These are phyloP conservation scores for Amiota mariae DNA, from an alignment of 2,888 invertebrate genomes.

Conservation along the genomic window DNA sequence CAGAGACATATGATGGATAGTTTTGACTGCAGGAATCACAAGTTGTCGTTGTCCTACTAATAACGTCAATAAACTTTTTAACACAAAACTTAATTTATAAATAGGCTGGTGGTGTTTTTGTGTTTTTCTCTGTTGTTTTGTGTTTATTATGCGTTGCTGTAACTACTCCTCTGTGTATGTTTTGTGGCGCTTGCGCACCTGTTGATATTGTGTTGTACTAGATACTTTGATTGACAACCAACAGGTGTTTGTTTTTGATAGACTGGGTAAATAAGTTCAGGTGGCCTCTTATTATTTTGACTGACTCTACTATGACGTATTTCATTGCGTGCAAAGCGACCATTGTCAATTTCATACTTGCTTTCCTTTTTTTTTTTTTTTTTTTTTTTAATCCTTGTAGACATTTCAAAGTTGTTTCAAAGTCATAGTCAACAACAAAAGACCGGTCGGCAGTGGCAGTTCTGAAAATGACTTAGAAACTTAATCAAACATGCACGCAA, in stretches of 20 bases:
- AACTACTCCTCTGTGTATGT: neutral
- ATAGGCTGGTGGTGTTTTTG: neutral
- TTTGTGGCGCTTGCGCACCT: conserved; percentile 1
- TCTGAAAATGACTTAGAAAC: too few species aligned
- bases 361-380: too few species aligned
- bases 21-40: conserved; percentile 2
- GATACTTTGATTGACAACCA: conserved; percentile 8
- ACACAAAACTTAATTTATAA: neutral
- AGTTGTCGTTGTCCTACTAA: conserved; percentile 9
- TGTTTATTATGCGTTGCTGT: neutral
- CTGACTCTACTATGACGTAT: too few species aligned
- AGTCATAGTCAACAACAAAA: too few species aligned
- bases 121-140: neutral
- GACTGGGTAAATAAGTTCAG: too few species aligned
- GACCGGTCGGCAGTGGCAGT: too few species aligned
- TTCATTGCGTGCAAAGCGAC: too few species aligned
- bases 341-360: too few species aligned
- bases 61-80: neutral
- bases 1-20: neutral
- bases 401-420: too few species aligned
- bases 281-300: too few species aligned
- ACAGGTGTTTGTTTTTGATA: neutral
- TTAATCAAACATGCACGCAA: too few species aligned
- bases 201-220: neutral
- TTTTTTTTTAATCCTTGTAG: too few species aligned